Conservation (phyloP, 1,140 invertebrate species). For the Charaxes varanes region DNA sequence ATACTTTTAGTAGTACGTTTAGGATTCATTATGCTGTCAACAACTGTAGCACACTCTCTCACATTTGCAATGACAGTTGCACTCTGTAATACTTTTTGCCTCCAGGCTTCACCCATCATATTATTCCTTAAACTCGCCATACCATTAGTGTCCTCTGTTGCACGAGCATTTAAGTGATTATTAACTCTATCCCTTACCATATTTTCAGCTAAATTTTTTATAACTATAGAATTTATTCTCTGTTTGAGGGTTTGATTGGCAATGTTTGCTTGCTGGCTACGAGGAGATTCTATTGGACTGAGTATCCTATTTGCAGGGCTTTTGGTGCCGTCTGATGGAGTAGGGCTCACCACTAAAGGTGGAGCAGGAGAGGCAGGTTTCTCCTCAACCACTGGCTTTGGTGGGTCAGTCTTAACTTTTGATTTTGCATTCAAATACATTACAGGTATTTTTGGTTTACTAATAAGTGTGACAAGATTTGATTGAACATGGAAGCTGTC, state of each 20-base stretch:
- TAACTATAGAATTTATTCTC: constrained; percentile 89
- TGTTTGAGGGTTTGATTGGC: constrained; percentile 87
- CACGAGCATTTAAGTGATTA: constrained; percentile 62
- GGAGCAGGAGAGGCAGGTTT: constrained; percentile 49
- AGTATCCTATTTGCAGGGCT: constrained; percentile 64
- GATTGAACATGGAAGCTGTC: constrained; percentile 93
- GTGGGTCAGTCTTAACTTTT: constrained; percentile 64
- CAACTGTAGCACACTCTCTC: constrained; percentile 84
- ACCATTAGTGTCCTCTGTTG: constrained; percentile 48
- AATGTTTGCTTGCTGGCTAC: constrained; percentile 66
- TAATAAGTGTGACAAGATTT: constrained; percentile 88
- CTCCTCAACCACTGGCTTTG: constrained; percentile 57
- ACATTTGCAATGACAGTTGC: constrained; percentile 85
- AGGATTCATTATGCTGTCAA: constrained; percentile 84
- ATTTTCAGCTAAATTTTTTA: constrained; percentile 93
- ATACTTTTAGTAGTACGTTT: constrained; percentile 73
- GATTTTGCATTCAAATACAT: constrained; percentile 71
- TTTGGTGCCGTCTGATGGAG: constrained; percentile 59
- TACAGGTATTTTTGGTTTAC: constrained; percentile 79
- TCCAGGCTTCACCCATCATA: constrained; percentile 83
- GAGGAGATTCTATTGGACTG: constrained; percentile 62
- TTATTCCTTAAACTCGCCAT: constrained; percentile 61
- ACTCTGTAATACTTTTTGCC: constrained; percentile 85
- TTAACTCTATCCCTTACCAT: constrained; percentile 85
- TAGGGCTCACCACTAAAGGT: constrained; percentile 55